These are phyloP conservation scores for Drosophila diplacantha DNA, from an alignment of 2,888 invertebrate genomes.

Conservation along the genomic window DNA sequence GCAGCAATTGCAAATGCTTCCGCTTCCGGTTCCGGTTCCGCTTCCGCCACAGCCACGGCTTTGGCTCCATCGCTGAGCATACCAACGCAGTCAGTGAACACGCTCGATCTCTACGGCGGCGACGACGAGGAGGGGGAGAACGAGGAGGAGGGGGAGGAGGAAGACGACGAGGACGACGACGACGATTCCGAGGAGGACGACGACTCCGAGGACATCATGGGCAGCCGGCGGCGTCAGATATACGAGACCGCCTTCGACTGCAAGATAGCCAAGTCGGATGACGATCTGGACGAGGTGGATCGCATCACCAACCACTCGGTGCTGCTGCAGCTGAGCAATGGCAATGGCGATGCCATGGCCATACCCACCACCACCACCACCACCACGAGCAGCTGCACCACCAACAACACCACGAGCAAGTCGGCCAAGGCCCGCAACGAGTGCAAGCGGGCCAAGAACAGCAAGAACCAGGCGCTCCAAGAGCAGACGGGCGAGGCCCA, in stretches of 20 bases:
- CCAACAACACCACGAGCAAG: neutral
- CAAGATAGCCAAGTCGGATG: constrained; percentile 88
- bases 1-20: constrained; percentile 20
- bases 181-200: constrained; percentile 57
- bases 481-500: constrained; percentile 60
- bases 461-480: constrained; percentile 77
- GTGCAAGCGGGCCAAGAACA: constrained; percentile 76
- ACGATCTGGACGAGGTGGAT: constrained; percentile 88
- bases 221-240: constrained; percentile 83
- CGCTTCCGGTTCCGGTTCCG: neutral
- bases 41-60: constrained; percentile 14
- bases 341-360: constrained; percentile 44
- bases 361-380: neutral
- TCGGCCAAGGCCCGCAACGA: constrained; percentile 51
- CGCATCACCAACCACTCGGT: constrained; percentile 89
- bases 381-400: neutral
- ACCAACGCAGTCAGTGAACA: constrained; percentile 40
- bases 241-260: constrained; percentile 95
- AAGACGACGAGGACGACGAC: constrained; percentile 44
- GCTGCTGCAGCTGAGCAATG: constrained; percentile 80
- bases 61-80: constrained; percentile 12
- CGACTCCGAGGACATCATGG: constrained; percentile 61
- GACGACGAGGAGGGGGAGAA: constrained; percentile 52
- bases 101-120: constrained; percentile 39
- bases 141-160: constrained; percentile 52